Percentiles rank a stretch among this genome's conserved stretches.
phyloP scores from a whole-genome alignment of 2,888 invertebrate genomes.

The Eurois occulta region DNA sequence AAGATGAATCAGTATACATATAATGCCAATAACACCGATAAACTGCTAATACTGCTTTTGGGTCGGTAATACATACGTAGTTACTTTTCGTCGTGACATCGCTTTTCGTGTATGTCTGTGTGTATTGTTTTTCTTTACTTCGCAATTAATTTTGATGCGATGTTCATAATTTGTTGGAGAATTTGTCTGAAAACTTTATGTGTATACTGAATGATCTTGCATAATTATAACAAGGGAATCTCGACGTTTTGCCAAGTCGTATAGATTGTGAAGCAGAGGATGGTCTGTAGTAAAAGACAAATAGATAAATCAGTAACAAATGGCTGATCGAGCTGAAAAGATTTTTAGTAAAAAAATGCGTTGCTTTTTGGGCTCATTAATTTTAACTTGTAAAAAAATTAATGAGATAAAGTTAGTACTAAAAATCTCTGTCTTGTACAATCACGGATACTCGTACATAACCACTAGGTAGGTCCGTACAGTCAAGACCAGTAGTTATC shows the following conservation, averaged over 20 bases:
- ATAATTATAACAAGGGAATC: not conserved
- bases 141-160: not conserved
- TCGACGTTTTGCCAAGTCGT: not conserved
- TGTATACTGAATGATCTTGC: not conserved
- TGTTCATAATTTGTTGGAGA: not conserved
- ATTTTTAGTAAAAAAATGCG: not conserved
- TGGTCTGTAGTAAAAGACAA: not conserved
- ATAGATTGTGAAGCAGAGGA: not conserved
- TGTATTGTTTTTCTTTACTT: not conserved
- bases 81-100: not conserved
- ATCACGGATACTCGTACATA: conserved; percentile 12
- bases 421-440: not conserved
- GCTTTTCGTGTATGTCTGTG: not conserved
- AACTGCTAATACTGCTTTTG: not conserved
- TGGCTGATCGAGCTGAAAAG: not conserved
- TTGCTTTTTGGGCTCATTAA: not conserved
- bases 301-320: not conserved
- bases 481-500: conserved; percentile 39
- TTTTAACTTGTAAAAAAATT: not conserved
- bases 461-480: not conserved
- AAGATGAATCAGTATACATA: not conserved
- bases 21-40: not conserved
- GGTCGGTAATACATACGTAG: not conserved
- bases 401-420: not conserved
- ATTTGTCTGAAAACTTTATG: not conserved